Conservation (phyloP, 2,797 vertebrate genomes). For the Glyptemys insculpta region DNA sequence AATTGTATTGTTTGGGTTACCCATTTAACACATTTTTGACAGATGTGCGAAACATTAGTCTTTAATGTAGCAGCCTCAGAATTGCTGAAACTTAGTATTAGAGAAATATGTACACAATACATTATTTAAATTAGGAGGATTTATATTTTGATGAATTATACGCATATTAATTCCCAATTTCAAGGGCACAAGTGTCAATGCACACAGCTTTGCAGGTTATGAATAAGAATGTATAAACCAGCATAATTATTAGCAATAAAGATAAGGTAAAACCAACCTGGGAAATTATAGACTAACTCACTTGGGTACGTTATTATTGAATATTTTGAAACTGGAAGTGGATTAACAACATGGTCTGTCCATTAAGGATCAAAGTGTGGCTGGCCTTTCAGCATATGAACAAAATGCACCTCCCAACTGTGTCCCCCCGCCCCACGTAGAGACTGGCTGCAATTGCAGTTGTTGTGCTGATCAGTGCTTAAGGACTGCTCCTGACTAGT, state of each 20-base stretch:
- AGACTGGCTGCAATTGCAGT: background rate
- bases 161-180: constrained; percentile 5
- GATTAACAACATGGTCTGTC: background rate
- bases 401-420: background rate
- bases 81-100: constrained; percentile 39
- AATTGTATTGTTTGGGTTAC: constrained; percentile 42
- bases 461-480: background rate
- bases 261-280: background rate
- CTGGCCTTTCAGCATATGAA: background rate
- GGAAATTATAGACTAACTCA: background rate
- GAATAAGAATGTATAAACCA: background rate
- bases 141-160: constrained; percentile 30
- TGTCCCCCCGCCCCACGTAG: background rate
- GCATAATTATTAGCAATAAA: background rate
- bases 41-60: background rate
- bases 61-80: constrained; percentile 11
- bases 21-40: constrained; percentile 39
- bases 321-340: background rate
- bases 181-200: constrained; percentile 24
- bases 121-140: constrained; percentile 47
- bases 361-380: background rate
- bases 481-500: background rate
- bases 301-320: background rate
- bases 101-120: background rate
- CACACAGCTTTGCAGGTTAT: background rate